Percentiles rank a stretch among this genome's conserved stretches.
These are phyloP conservation scores for Lordiphosa fenestrarum DNA, from an alignment of 2,888 invertebrate genomes.

Conservation along the genomic window DNA sequence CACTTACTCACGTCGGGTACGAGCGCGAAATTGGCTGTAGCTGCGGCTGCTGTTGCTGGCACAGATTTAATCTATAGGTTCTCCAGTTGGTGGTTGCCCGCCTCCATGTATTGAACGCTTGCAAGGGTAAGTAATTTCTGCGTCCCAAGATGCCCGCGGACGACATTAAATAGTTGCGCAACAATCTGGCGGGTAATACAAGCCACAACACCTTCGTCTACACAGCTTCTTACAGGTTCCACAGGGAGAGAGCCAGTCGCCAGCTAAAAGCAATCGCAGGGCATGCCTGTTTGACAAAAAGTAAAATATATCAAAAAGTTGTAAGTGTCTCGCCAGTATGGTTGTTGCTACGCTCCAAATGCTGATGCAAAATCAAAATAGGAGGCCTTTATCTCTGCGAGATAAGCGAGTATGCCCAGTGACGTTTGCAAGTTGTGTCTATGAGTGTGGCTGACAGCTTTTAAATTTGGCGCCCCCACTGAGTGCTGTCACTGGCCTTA, in stretches of 20 bases:
- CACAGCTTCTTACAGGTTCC: constrained; percentile 13
- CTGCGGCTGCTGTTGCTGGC: constrained; percentile 1
- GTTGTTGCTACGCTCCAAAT: constrained; percentile 19
- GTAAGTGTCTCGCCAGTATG: constrained; percentile 2
- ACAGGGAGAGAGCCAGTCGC: constrained; percentile 6
- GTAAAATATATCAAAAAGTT: constrained; percentile 7
- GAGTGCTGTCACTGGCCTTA: not conserved
- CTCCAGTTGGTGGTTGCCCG: constrained; percentile 7
- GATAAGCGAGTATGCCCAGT: constrained; percentile 24
- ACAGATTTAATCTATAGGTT: constrained; percentile 13
- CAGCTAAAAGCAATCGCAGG: constrained; percentile 10
- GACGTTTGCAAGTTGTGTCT: constrained; percentile 8
- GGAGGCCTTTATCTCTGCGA: constrained; percentile 21
- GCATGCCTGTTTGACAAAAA: constrained; percentile 19
- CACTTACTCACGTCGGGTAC: constrained; percentile 20
- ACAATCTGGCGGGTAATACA: too few species aligned
- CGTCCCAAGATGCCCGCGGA: constrained; percentile 39
- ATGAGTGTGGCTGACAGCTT: constrained; percentile 23
- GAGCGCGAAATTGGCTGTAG: constrained; percentile 8
- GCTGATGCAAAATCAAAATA: constrained; percentile 22
- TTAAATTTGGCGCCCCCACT: constrained; percentile 34
- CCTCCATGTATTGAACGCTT: constrained; percentile 45
- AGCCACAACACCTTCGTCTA: not conserved
- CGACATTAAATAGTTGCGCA: constrained; percentile 59
- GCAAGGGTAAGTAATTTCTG: constrained; percentile 49